phyloP scores from a whole-genome alignment of 2,113 vertebrate genomes.

The Scatophagus argus region DNA sequence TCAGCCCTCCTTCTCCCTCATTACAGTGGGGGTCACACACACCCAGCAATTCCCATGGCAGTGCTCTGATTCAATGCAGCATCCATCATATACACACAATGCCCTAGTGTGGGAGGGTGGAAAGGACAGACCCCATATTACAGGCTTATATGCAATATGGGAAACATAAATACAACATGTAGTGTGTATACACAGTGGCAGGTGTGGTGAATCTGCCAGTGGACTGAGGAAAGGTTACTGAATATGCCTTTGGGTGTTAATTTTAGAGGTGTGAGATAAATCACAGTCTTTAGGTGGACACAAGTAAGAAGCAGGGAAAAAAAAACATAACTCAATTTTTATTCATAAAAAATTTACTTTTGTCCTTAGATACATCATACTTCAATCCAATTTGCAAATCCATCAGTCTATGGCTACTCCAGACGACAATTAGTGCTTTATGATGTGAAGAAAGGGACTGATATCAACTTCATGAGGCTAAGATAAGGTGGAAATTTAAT shows the following conservation, averaged over 20 bases:
- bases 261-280: slow-evolving; percentile 27
- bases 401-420: slow-evolving; percentile 16
- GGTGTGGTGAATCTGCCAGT: slow-evolving; percentile 23
- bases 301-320: background rate
- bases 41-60: slow-evolving; percentile 50
- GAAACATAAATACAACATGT: slow-evolving; percentile 19
- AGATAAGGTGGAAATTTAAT: slow-evolving; percentile 9
- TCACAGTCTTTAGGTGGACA: slow-evolving; percentile 13
- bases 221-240: slow-evolving; percentile 11
- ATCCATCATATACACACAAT: slow-evolving; percentile 59
- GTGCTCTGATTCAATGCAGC: slow-evolving; percentile 43
- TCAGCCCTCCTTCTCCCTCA: slow-evolving; percentile 56
- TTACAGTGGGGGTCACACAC: slow-evolving; percentile 66
- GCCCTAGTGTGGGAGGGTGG: slow-evolving; percentile 7
- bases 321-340: background rate
- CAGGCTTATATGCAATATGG: slow-evolving; percentile 20
- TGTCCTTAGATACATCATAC: background rate
- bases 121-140: slow-evolving; percentile 17
- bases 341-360: background rate
- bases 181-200: slow-evolving; percentile 1
- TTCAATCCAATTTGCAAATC: slow-evolving; percentile 19
- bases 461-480: slow-evolving; percentile 18
- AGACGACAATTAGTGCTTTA: slow-evolving; percentile 40
- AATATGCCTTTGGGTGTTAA: slow-evolving; percentile 30
- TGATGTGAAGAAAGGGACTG: slow-evolving; percentile 14